A percentile compares a stretch with the other conserved stretches of the same genome.
Evolutionary conservation across 2,113 vertebrate genomes (phyloP).

Genomic region (Drymodes brunneopygia): DNA sequence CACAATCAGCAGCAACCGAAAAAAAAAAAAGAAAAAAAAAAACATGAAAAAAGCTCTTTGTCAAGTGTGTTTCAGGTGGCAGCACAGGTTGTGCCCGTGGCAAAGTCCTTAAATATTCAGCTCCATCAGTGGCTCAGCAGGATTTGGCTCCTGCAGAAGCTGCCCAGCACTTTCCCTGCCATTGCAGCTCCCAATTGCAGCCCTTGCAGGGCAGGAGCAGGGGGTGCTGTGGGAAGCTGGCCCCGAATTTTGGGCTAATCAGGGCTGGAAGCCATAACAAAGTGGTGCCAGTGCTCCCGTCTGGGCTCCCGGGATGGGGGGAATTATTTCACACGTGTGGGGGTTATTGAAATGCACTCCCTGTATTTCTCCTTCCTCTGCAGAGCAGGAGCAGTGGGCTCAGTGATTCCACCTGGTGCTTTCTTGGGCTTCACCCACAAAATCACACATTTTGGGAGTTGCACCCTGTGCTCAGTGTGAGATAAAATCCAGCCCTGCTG

Average conservation of each 20-base stretch:
- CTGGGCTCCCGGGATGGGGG: background rate
- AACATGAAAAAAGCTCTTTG: background rate
- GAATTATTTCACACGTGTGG: background rate
- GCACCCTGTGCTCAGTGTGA: background rate
- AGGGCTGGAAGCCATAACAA: background rate
- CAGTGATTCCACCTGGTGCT: background rate
- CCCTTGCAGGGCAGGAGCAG: background rate
- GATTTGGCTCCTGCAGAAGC: conserved; percentile 10
- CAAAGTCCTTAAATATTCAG: conserved; percentile 36
- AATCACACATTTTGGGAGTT: background rate
- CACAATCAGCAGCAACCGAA: background rate
- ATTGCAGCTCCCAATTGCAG: background rate
- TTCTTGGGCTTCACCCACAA: background rate
- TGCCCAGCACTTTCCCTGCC: background rate
- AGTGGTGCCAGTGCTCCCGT: background rate
- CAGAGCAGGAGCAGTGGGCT: background rate
- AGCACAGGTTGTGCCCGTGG: conserved; percentile 20
- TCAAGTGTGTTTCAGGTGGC: conserved; percentile 23
- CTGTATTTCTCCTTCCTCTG: background rate
- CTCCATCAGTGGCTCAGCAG: conserved; percentile 44
- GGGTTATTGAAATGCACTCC: background rate
- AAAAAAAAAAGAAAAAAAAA: too few species aligned
- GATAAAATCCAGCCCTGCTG: background rate
- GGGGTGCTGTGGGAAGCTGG: background rate
- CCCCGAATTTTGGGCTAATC: background rate